These are phyloP conservation scores for Camptogramma bilineatum DNA, from an alignment of 2,888 invertebrate species.

Conservation along the genomic window DNA sequence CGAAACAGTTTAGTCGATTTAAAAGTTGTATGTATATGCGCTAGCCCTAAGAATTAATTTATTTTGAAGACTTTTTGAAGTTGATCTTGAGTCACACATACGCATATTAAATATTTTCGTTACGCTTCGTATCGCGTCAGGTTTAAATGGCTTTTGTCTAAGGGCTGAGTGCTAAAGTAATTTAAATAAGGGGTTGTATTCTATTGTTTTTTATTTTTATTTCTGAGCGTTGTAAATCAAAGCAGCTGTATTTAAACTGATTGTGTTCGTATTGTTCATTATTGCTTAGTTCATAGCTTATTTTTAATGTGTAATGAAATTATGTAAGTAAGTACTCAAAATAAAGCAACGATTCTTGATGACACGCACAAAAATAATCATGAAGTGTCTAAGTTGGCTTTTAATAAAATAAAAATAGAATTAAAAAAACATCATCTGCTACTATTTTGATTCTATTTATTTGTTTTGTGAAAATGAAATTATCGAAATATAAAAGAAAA, in stretches of 20 bases:
- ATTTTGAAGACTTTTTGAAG: background rate
- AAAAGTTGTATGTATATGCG: too few relatives aligned
- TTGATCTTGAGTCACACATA: background rate
- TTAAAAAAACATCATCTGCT: too few relatives aligned
- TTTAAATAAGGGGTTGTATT: slow-evolving; percentile 25
- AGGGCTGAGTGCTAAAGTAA: background rate
- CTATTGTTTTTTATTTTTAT: slow-evolving; percentile 18
- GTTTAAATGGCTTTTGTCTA: slow-evolving; percentile 9
- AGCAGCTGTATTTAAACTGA: slow-evolving; percentile 51
- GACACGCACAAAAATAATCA: background rate
- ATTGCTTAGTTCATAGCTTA: slow-evolving; percentile 40
- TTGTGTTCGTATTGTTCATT: slow-evolving; percentile 58
- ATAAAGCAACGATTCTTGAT: slow-evolving; percentile 7
- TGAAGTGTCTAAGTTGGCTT: background rate
- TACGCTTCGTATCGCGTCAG: background rate
- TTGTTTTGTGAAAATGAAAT: too few relatives aligned
- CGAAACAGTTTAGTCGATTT: too few relatives aligned
- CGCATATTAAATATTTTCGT: background rate
- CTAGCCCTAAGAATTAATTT: slow-evolving; percentile 7
- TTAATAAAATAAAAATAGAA: background rate
- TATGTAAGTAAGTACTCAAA: slow-evolving; percentile 10
- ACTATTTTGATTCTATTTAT: too few relatives aligned
- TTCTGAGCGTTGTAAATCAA: slow-evolving; percentile 25
- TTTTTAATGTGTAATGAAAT: slow-evolving; percentile 12
- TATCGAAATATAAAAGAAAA: too few relatives aligned